Evolutionary conservation across 2,797 vertebrate genomes (phyloP), one percentile per base, ranked within the genome.

Genomic region (Ctenopoma kingsleyae): DNA sequence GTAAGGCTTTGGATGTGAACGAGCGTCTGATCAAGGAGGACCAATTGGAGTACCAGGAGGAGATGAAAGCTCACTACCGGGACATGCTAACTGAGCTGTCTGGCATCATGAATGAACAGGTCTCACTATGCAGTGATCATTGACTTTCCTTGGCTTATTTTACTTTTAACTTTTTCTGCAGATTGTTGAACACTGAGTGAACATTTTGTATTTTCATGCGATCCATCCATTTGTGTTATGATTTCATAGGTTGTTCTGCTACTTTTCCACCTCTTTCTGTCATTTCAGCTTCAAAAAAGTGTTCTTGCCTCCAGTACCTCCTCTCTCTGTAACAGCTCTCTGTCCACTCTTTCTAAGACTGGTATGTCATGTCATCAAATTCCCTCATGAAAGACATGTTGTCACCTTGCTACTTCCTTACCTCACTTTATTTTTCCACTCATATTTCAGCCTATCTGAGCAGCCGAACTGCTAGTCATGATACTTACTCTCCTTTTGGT

Each of bases 11-110:
- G 38, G 95, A 98, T 30, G 97, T 99, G 84, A 99, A 99, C 0
- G 97, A 98, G 63, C 95, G 96, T 38, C 96, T 99, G 49, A 99
- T 99, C 90, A 99, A 99, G 85, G 97, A 99, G 88, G 98, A 99
- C 83, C 98, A 99, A 78, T 90, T 98, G 90, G 98, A 99, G 80
- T 99, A 99, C 89, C 98, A 99, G 89, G 97, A 97, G 83, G 98
- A 99, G 88, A 96, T 99, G 97, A 96, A 95, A 85, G 95, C 96
- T 83, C 97, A 99, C 87, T 99, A 99, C 49, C 95, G 94, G 86
- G 97, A 99, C 82, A 98, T 99, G 97, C 95, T 99, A 82, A 93
- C 80, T 0, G 97, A 99, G 75, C 96, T 99, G 62, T 98, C 97
- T 0, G 81, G 89, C 60, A 90, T 99, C 91, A 99, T 99, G 97